A percentile compares a stretch with the other conserved stretches of the same genome.
Evolutionary conservation across 1,140 invertebrate genomes (phyloP).

Genomic region (Gerris buenoi): DNA sequence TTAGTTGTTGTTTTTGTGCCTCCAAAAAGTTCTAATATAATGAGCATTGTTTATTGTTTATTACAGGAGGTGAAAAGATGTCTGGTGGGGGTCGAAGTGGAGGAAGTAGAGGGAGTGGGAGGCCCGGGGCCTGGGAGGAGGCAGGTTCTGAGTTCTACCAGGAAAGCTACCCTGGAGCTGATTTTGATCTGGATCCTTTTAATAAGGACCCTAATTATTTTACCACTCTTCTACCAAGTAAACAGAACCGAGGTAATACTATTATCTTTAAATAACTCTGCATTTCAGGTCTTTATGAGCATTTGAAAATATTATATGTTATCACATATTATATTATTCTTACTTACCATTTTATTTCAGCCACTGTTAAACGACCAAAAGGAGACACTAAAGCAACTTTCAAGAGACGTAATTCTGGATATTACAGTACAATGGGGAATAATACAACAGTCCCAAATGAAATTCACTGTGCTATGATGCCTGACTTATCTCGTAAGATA

Average conservation of each 20-base stretch:
- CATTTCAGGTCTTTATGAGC: too few relatives aligned
- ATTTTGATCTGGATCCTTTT: slow-evolving; percentile 46
- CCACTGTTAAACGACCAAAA: slow-evolving; percentile 33
- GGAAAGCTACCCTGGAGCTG: slow-evolving; percentile 59
- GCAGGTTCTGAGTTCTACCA: slow-evolving; percentile 73
- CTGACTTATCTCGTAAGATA: slow-evolving; percentile 47
- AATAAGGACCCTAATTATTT: slow-evolving; percentile 53
- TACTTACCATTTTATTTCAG: slow-evolving; percentile 23
- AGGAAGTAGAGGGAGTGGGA: neutral
- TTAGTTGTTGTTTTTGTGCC: too few relatives aligned
- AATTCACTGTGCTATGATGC: slow-evolving; percentile 54
- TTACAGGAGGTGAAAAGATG: neutral
- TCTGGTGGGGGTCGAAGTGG: neutral
- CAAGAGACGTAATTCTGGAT: slow-evolving; percentile 37
- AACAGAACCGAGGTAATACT: slow-evolving; percentile 40
- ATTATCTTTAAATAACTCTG: neutral
- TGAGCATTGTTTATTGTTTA: too few relatives aligned
- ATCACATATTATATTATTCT: neutral
- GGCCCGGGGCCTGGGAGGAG: slow-evolving; percentile 52
- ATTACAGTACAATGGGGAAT: slow-evolving; percentile 20
- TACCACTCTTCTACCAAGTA: slow-evolving; percentile 57
- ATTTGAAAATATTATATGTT: too few relatives aligned
- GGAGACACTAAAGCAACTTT: slow-evolving; percentile 38
- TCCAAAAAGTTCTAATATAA: too few relatives aligned
- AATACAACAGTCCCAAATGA: slow-evolving; percentile 37